Evolutionary conservation across 2,888 invertebrate genomes (phyloP).

Genomic region (Enchytraeus crypticus): DNA sequence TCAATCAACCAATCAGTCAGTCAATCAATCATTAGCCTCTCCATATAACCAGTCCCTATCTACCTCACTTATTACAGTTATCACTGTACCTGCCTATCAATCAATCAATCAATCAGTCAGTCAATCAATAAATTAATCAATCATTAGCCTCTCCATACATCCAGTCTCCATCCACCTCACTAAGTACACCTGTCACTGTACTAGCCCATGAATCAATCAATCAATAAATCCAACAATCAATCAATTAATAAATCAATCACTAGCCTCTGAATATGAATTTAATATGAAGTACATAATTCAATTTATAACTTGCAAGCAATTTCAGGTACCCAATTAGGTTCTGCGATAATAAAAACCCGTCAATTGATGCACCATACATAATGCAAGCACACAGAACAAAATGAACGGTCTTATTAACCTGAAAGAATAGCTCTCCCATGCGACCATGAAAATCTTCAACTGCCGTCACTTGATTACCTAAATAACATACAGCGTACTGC

Average conservation of each 20-base stretch:
- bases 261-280: constrained; percentile 31
- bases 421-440: constrained; percentile 13
- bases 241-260: too few relatives aligned
- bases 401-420: constrained; percentile 13
- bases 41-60: constrained; percentile 40
- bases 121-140: too few relatives aligned
- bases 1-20: too few relatives aligned
- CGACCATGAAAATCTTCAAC: constrained; percentile 15
- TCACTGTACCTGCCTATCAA: constrained; percentile 62
- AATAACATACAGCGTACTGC: neutral
- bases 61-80: constrained; percentile 59
- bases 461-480: constrained; percentile 10
- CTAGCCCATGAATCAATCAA: constrained; percentile 62
- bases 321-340: too few relatives aligned
- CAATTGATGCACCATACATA: too few relatives aligned
- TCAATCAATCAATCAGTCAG: too few relatives aligned
- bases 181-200: constrained; percentile 63
- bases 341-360: too few relatives aligned
- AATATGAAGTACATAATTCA: too few relatives aligned
- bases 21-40: constrained; percentile 20
- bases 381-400: too few relatives aligned
- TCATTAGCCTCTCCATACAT: constrained; percentile 31
- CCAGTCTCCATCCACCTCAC: constrained; percentile 49
- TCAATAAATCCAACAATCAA: too few relatives aligned
- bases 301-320: too few relatives aligned